Evolutionary conservation across 2,113 vertebrate genomes (phyloP), one percentile per base, ranked within the genome.

Genomic region (Oceanodroma tethys): DNA sequence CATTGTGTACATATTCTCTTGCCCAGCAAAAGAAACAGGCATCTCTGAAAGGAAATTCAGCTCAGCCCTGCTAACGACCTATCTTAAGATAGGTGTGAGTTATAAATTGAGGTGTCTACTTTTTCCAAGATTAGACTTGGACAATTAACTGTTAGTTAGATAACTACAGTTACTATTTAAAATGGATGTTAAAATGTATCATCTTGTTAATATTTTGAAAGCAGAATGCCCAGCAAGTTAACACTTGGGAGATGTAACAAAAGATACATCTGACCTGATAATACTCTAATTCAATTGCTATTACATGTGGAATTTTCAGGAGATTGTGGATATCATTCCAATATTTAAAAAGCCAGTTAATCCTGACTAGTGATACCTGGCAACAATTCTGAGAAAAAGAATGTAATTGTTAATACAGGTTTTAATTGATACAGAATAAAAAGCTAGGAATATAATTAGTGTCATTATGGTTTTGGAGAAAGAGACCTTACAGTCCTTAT

Each of bases 401-500:
- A 60, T 65, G 26, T 34, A 40, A 45, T 76, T 88, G 11, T 71
- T 90, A 71, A 52, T 71, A 67, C 11, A 13, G 9, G 1, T 45
- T 88, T 90, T 96, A 96, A 94, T 86, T 86, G 43, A 90, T 67
- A 58, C 9, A 88, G 82, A 90, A 76, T 92, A 78, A 90, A 92
- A 94, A 71, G 32, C 40, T 63, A 74, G 72, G 72, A 70, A 83
- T 90, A 59, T 59, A 83, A 70, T 86, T 73, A 88, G 10, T 16
- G 53, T 38, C 91, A 62, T 56, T 21, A 22, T 19, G 8, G 55
- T 48, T 89, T 75, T 89, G 43, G 25, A 87, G 65, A 83, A 90
- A 70, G 26, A 82, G 52, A 81, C 72, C 52, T 89, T 78, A 63
- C 32, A 81, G 42, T 78, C 20, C 80, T 74, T 58, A 92, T 90